Percentiles rank a stretch among this genome's conserved stretches.
phyloP scores from a whole-genome alignment of 1,140 invertebrate species.

The Ridgeia piscesae region DNA sequence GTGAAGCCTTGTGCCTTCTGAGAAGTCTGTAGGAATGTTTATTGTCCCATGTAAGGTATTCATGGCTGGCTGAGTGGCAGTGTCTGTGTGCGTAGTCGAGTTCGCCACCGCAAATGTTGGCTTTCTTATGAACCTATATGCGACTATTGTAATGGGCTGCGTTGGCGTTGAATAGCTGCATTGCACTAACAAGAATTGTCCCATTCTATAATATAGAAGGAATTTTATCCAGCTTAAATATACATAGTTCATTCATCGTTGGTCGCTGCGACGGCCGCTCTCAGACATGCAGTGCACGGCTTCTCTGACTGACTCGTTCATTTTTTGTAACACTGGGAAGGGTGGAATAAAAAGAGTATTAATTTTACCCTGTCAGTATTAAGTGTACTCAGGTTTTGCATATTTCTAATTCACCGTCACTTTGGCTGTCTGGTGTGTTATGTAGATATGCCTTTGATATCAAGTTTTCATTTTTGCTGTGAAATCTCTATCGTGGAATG shows the following conservation, averaged over 20 bases:
- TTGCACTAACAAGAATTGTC: neutral
- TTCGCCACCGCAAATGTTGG: neutral
- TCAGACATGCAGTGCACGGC: neutral
- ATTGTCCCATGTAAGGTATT: neutral
- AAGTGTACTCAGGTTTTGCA: neutral
- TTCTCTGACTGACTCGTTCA: neutral
- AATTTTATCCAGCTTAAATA: neutral
- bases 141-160: neutral
- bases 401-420: neutral
- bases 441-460: constrained; percentile 12
- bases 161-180: neutral
- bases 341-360: neutral
- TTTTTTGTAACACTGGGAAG: neutral
- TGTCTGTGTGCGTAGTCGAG: neutral
- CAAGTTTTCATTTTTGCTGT: neutral
- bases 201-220: neutral
- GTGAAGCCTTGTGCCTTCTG: neutral
- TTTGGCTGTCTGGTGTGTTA: neutral
- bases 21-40: neutral
- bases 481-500: neutral
- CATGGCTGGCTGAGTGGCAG: neutral
- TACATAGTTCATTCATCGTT: neutral
- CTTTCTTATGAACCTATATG: neutral
- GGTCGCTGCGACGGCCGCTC: no score
- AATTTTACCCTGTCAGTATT: neutral